Conservation (phyloP, 1,140 invertebrate species). For the Drosophila gunungcola region DNA sequence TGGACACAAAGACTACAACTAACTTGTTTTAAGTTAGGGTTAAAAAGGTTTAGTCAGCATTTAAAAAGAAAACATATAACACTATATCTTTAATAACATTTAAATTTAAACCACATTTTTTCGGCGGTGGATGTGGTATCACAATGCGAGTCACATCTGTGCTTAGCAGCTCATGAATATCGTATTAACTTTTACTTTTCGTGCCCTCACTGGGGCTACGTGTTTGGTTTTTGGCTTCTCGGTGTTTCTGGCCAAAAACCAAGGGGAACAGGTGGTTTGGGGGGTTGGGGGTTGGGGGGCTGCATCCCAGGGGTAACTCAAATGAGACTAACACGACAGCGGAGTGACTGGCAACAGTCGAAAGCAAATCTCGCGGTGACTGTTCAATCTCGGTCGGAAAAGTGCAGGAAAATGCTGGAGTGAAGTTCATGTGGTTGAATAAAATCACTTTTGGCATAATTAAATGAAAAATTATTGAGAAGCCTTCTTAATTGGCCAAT, state of each 20-base stretch:
- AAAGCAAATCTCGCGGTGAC: slow-evolving; percentile 14
- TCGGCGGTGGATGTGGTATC: slow-evolving; percentile 25
- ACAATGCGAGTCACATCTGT: slow-evolving; percentile 83
- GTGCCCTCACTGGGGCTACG: slow-evolving; percentile 37
- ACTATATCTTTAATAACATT: too few relatives aligned
- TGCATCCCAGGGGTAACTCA: slow-evolving; percentile 26
- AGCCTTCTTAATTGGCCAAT: too few relatives aligned
- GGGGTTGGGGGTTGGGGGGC: not conserved
- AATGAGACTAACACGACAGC: slow-evolving; percentile 44
- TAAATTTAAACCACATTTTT: not conserved
- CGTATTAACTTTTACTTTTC: slow-evolving; percentile 83
- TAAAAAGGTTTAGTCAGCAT: too few relatives aligned
- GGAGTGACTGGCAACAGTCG: slow-evolving; percentile 21
- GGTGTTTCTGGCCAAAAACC: slow-evolving; percentile 8
- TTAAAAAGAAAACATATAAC: too few relatives aligned
- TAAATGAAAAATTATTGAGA: too few relatives aligned
- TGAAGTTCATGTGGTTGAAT: not conserved
- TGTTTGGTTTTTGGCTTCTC: slow-evolving; percentile 51
- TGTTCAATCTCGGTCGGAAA: slow-evolving; percentile 3
- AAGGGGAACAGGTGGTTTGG: slow-evolving; percentile 6
- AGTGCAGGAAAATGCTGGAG: not conserved
- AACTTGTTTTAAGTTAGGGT: too few relatives aligned
- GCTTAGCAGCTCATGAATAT: slow-evolving; percentile 83
- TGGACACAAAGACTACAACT: too few relatives aligned
- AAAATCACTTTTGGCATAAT: not conserved